Base-by-base conservation (phyloP, 2,797 vertebrate genomes). In the Tiaroga cobitis region DNA sequence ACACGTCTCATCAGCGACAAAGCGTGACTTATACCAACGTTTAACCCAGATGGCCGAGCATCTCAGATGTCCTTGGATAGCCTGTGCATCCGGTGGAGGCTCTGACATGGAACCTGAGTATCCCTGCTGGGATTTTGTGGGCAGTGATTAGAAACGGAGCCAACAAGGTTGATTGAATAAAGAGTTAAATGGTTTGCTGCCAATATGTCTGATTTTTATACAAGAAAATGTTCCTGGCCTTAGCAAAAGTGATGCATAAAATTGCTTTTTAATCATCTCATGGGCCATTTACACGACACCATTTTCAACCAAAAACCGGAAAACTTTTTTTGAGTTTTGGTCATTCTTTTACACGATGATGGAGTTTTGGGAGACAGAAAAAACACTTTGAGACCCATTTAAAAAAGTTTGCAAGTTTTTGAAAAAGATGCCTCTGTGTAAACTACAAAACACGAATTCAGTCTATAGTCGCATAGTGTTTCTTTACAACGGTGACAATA, bases 31-130 rank as follows among this genome's bases (percentile, higher is more conserved):
- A 49, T 76, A 61, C 59, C 49, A 56, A 29, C 43, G 76, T 78
- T 86, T 82, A 63, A 70, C 85, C 87, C 86, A 89, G 87, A 85
- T 89, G 88, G 85, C 56, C 82, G 19, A 76, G 79, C 29, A 21
- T 83, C 77, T 89, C 86, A 32, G 85, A 89, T 89, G 84, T 87
- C 88, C 83, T 89, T 84, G 69, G 81, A 87, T 84, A 88, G 85
- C 84, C 85, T 86, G 83, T 84, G 82, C 69, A 83, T 88, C 67
- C 80, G 69, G 78, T 75, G 69, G 78, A 74, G 51, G 67, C 67
- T 68, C 63, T 81, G 81, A 88, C 86, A 86, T 73, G 81, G 82
- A 89, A 89, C 85, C 86, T 76, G 72, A 85, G 63, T 26, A 49
- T 78, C 81, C 79, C 90, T 86, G 87, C 68, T 87, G 87, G 72